Evolutionary conservation across 1,140 invertebrate species (phyloP).

Genomic region (Chymomyza costata): DNA sequence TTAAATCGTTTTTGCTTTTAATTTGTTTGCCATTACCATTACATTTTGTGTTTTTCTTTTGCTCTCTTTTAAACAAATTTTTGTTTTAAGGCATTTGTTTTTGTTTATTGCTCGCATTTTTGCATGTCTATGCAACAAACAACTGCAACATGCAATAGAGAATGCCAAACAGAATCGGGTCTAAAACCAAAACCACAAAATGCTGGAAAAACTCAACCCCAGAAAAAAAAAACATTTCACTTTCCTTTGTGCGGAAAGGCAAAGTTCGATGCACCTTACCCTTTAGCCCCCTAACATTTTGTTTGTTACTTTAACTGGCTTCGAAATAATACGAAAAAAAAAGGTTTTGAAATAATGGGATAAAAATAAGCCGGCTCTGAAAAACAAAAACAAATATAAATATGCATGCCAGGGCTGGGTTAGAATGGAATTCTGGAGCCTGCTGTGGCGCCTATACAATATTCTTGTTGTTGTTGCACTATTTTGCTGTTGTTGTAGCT

Average conservation of each 20-base stretch:
- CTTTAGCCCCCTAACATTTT: too few species aligned
- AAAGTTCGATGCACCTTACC: slow-evolving; percentile 62
- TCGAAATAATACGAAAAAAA: slow-evolving; percentile 17
- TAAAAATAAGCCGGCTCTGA: slow-evolving; percentile 1
- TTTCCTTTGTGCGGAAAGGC: slow-evolving; percentile 63
- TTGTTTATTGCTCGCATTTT: slow-evolving; percentile 43
- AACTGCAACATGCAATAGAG: slow-evolving; percentile 2
- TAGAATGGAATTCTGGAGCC: slow-evolving; percentile 16
- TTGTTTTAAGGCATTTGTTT: too few species aligned
- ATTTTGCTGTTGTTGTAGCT: slow-evolving; percentile 22
- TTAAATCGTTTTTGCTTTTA: slow-evolving; percentile 20
- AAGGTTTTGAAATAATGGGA: too few species aligned
- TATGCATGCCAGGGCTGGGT: slow-evolving; percentile 34
- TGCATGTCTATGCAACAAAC: slow-evolving; percentile 17
- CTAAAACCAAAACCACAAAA: slow-evolving; percentile 17
- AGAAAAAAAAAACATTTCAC: slow-evolving; percentile 62
- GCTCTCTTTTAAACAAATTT: not conserved
- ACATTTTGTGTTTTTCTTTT: slow-evolving; percentile 1
- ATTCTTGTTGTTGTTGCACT: slow-evolving; percentile 39
- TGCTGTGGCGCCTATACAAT: slow-evolving; percentile 36
- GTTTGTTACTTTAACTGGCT: slow-evolving; percentile 52
- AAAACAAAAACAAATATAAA: slow-evolving; percentile 25
- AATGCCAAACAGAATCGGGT: slow-evolving; percentile 11
- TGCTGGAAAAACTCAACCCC: slow-evolving; percentile 2
- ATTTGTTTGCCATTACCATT: slow-evolving; percentile 7